Evolutionary conservation across 2,888 invertebrate species (phyloP).

Genomic region (Aphodius granarius): DNA sequence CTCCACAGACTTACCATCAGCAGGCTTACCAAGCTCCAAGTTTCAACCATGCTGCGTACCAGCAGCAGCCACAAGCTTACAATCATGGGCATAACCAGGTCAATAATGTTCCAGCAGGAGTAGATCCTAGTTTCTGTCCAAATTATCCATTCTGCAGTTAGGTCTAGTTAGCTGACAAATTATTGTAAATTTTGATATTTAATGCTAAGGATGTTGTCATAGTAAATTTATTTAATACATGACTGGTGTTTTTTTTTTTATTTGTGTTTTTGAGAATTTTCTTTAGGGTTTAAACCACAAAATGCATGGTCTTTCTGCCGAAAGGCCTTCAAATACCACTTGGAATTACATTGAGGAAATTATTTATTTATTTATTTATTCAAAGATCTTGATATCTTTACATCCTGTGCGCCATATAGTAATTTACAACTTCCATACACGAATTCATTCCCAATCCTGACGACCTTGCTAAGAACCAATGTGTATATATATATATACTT

Average conservation of each 20-base stretch:
- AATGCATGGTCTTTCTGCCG: too few species aligned
- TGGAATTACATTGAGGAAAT: too few species aligned
- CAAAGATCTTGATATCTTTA: not conserved
- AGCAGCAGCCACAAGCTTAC: constrained; percentile 30
- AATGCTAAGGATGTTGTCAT: not conserved
- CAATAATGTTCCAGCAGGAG: constrained; percentile 51
- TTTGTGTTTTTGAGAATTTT: too few species aligned
- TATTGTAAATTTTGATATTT: not conserved
- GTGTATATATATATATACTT: not conserved
- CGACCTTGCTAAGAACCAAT: not conserved
- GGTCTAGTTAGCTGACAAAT: constrained; percentile 17
- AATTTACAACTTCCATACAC: not conserved
- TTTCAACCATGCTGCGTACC: constrained; percentile 29
- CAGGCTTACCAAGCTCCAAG: constrained; percentile 2
- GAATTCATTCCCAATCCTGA: not conserved
- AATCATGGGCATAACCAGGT: constrained; percentile 36
- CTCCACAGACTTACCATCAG: not conserved
- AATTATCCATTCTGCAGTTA: constrained; percentile 54
- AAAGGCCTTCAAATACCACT: too few species aligned
- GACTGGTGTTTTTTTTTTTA: not conserved
- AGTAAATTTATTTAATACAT: not conserved
- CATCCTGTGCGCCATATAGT: not conserved
- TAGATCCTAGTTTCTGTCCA: constrained; percentile 49
- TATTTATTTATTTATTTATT: not conserved
- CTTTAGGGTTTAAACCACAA: too few species aligned